Base-by-base conservation (phyloP, 2,797 vertebrate species). In the Micropoecilia bifurca region DNA sequence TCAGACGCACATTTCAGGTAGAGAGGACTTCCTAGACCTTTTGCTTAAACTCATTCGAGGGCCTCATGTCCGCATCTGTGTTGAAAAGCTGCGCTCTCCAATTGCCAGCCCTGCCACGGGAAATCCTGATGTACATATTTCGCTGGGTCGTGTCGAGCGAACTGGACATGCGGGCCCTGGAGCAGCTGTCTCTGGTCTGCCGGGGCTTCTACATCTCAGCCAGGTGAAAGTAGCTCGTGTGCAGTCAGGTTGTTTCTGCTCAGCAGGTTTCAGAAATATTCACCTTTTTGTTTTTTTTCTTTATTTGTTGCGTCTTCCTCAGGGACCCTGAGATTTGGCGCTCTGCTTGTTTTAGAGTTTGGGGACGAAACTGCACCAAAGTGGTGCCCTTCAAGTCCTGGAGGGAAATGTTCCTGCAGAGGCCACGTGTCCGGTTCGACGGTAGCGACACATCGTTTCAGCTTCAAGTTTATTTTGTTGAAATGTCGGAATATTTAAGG, bases 291-390 rank as follows among this genome's bases (percentile, higher is more conserved):
- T 48, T 1, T 36, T 6, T 6, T 33, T 3, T 41, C 18, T 47
- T 43, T 30, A 13, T 22, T 50, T 16, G 6, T 14, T 18, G 79
- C 3, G 50, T 83, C 91, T 73, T 57, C 83, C 36, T 69, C 82
- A 99, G 99, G 93, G 99, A 99, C 90, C 96, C 98, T 84, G 99
- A 99, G 95, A 98, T 99, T 87, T 99, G 99, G 98, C 98, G 96
- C 71, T 96, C 91, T 47, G 98, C 98, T 81, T 99, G 99, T 95
- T 89, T 98, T 79, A 97, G 96, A 92, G 97, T 99, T 71, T 99
- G 99, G 99, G 99, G 99, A 78, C 96, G 97, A 81, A 96, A 95
- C 93, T 98, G 97, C 91, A 97, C 97, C 81, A 99, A 98, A 91
- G 89, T 97, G 77, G 91, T 95, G 82, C 97, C 97, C 0, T 99